phyloP scores from a whole-genome alignment of 1,140 invertebrate species.

The Elysia chlorotica region DNA sequence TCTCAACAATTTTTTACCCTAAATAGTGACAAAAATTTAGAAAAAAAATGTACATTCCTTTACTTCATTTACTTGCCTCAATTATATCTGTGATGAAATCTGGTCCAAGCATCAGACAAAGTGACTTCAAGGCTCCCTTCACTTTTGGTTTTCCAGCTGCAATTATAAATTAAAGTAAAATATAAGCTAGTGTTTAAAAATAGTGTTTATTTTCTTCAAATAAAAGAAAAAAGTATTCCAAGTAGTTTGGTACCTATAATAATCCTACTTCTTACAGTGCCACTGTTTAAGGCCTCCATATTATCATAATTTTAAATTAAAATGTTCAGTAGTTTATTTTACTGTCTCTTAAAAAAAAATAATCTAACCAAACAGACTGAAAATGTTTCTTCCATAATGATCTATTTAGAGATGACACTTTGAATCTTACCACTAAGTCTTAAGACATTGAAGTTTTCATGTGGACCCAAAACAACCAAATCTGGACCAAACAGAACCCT shows the following conservation, averaged over 20 bases:
- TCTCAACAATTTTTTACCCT: neutral
- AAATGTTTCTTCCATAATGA: too few relatives aligned
- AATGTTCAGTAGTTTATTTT: too few relatives aligned
- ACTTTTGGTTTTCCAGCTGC: conserved; percentile 58
- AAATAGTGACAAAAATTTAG: neutral
- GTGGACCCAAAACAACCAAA: conserved; percentile 55
- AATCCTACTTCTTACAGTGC: too few relatives aligned
- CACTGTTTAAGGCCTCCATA: too few relatives aligned
- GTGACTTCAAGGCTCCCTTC: conserved; percentile 48
- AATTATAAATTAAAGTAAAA: conserved; percentile 14
- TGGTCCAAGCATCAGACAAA: conserved; percentile 58
- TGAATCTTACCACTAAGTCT: conserved; percentile 50
- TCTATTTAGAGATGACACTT: too few relatives aligned
- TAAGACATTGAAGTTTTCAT: conserved; percentile 59
- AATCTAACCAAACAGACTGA: too few relatives aligned
- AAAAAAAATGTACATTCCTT: neutral
- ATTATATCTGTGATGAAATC: conserved; percentile 59
- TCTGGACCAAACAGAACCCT: conserved; percentile 59
- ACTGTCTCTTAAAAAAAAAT: too few relatives aligned
- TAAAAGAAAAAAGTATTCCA: neutral
- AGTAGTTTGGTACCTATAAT: neutral
- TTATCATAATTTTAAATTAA: too few relatives aligned
- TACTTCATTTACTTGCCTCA: conserved; percentile 42
- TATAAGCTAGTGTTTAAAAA: neutral
- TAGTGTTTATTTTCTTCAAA: neutral